Evolutionary conservation across 2,888 invertebrate genomes (phyloP).

Genomic region (Melipona bicolor): DNA sequence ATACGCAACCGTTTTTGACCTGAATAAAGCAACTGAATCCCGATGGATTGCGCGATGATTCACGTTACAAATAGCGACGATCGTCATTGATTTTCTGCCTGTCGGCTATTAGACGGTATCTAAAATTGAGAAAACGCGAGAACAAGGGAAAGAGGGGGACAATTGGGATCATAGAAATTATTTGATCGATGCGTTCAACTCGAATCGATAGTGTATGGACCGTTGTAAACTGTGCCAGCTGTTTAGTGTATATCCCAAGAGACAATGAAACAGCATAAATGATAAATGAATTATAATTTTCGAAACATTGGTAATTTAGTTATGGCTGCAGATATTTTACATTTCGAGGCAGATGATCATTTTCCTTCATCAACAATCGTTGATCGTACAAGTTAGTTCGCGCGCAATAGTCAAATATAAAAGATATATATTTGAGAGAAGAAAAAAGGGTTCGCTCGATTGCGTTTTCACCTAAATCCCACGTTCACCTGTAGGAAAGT

Average conservation of each 20-base stretch:
- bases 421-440: neutral
- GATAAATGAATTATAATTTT: too few relatives aligned
- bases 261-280: neutral
- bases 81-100: neutral
- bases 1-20: conserved; percentile 24
- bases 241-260: neutral
- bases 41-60: conserved; percentile 1
- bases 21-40: conserved; percentile 47
- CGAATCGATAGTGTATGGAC: neutral
- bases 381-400: neutral
- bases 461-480: conserved; percentile 48
- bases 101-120: neutral
- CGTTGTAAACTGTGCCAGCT: neutral
- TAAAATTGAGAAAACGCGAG: neutral
- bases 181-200: neutral
- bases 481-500: conserved; percentile 35
- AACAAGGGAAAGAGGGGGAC: neutral
- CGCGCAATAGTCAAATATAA: neutral
- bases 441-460: conserved; percentile 22
- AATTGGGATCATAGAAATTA: neutral
- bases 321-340: neutral
- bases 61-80: neutral
- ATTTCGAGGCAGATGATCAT: rapidly evolving
- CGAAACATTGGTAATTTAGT: too few relatives aligned
- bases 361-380: too few relatives aligned